These are phyloP conservation scores for Agrotis ipsilon DNA, from an alignment of 2,888 invertebrate species.

Conservation along the genomic window DNA sequence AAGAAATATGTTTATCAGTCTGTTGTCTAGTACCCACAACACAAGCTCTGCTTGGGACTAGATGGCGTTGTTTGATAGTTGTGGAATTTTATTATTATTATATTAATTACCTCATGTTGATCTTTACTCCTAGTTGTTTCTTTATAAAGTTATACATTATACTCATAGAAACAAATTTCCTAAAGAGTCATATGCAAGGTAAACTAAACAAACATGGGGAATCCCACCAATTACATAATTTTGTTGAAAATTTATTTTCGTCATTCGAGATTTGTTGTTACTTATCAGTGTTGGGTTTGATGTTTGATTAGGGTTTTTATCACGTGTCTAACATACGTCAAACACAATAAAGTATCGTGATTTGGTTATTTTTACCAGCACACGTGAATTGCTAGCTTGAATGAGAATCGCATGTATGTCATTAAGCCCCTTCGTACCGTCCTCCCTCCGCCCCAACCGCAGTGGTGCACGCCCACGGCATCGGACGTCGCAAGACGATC, in stretches of 20 bases:
- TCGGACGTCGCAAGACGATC: no score
- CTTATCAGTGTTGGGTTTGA: constrained; percentile 13
- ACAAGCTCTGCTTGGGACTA: no score
- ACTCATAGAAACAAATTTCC: not conserved
- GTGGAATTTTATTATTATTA: no score
- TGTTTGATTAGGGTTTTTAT: constrained; percentile 12
- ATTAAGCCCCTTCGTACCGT: no score
- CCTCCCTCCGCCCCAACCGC: no score
- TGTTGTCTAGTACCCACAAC: no score
- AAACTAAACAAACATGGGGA: constrained; percentile 17
- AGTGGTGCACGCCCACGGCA: no score
- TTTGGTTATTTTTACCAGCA: not conserved
- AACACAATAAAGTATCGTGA: not conserved
- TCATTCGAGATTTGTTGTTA: not conserved
- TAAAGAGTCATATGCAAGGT: not conserved
- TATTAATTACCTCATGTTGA: constrained; percentile 10
- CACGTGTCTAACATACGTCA: constrained; percentile 3
- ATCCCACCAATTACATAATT: constrained; percentile 13
- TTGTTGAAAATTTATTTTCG: constrained; percentile 15
- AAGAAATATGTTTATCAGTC: no score
- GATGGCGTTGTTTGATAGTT: no score
- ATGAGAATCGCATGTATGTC: no score
- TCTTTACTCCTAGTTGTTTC: constrained; percentile 16
- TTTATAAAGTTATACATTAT: not conserved
- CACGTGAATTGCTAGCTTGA: not conserved